Base-by-base conservation (phyloP, 2,888 invertebrate species). In the Napeogenes inachia region DNA sequence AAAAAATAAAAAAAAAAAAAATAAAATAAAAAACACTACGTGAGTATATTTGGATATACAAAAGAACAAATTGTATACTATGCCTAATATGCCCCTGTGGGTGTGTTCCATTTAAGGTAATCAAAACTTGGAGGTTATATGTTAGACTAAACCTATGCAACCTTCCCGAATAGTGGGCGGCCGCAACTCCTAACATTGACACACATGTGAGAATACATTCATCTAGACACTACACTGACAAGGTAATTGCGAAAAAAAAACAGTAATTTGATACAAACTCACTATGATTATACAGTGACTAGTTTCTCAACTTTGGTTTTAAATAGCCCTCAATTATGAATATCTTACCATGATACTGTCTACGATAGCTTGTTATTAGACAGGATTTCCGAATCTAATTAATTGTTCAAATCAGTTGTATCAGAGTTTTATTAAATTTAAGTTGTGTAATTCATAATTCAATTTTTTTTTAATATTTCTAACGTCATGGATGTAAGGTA, bases 151-250 rank as follows among this genome's bases (percentile, higher is more conserved):
- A 75, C 73, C 75, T 75, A 74, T 50, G 50, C 76, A 81, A 79
- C 84, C 84, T 87, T 80, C 81, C 66, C 70, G 33, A 13, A 21
- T 46, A 76, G 85, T 84, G 81, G 82, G 85, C 78, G 86, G 82
- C 74, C 70, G 78, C 74, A 71, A 70, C 21, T 21, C 21, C 83
- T 84, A 87, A 79, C 88, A 88, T 86, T 88, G 88, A 88, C 88
- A 86, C 72, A 87, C 82, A 85, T 86, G 72, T 71, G 75, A 79
- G 78, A 69, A 71, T 74, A 80, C 80, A 82, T 81, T 82, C 46
- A 38, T 54, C 57, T 60, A 54, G 42, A 35, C 33, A 61, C 57
- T 21, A 10, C 46, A 47, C 54, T 58, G 54, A 47, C 55, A 12
- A 42, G 8, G 42, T 42, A 13, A 50, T 50, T 50, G 50, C 50